Conservation (phyloP, 2,113 vertebrate genomes). For the Chunga burmeisteri region DNA sequence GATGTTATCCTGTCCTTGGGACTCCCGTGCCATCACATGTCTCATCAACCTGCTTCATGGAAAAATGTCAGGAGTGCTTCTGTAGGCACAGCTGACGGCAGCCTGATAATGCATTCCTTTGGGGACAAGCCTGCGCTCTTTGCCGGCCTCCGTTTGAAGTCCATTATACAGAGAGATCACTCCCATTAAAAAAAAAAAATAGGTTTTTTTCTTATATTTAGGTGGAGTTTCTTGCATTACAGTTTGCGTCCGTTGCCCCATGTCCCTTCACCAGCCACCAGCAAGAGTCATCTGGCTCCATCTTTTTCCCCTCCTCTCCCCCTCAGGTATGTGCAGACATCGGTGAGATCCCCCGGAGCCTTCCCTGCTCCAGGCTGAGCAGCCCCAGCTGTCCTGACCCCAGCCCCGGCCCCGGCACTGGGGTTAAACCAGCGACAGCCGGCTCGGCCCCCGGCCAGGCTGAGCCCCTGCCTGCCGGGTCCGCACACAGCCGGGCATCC, state of each 20-base stretch:
- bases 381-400: background rate
- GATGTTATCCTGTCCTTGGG: background rate
- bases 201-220: background rate
- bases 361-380: background rate
- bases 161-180: background rate
- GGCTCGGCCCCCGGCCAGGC: rapidly evolving
- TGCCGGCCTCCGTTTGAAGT: background rate
- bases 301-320: background rate
- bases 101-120: background rate
- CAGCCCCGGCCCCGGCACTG: rapidly evolving
- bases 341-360: background rate
- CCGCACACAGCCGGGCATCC: background rate
- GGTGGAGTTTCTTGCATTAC: background rate
- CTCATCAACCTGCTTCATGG: background rate
- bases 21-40: background rate
- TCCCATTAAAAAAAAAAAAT: rapidly evolving
- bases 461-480: background rate
- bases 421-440: background rate
- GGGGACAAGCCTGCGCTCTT: background rate
- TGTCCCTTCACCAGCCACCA: background rate
- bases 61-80: slow-evolving; percentile 23
- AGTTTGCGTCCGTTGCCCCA: background rate
- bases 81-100: background rate
- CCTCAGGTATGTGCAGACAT: background rate
- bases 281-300: background rate